Evolutionary conservation across 2,888 invertebrate species (phyloP).

Genomic region (Myopa testacea): DNA sequence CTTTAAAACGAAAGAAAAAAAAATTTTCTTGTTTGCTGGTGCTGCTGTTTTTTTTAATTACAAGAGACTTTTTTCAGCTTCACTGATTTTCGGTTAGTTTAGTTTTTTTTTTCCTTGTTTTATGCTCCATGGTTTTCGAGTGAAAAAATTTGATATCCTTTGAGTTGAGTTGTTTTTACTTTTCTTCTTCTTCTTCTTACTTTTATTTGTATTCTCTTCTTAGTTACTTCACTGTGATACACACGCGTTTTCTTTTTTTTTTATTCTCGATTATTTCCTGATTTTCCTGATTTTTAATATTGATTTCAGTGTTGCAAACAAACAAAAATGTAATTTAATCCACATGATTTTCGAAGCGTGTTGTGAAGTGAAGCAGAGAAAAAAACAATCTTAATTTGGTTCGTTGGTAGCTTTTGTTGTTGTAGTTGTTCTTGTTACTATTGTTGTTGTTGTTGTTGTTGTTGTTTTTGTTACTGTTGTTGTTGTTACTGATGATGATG

Average conservation of each 20-base stretch:
- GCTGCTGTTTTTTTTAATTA: neutral
- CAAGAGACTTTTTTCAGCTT: neutral
- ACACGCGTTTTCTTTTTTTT: neutral
- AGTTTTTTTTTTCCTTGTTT: too few relatives aligned
- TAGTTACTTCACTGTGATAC: neutral
- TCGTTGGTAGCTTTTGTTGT: neutral
- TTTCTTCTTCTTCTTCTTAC: neutral
- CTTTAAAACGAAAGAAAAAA: neutral
- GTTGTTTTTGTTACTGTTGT: too few relatives aligned
- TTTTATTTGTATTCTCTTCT: neutral
- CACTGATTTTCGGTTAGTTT: neutral
- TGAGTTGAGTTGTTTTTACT: neutral
- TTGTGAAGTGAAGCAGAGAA: neutral
- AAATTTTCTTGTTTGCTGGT: neutral
- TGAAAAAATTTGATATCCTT: neutral
- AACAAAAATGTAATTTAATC: neutral
- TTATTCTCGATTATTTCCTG: neutral
- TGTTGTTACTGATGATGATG: too few relatives aligned
- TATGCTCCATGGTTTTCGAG: neutral
- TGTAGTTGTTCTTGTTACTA: neutral
- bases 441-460: neutral
- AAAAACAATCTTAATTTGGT: neutral
- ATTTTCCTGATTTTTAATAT: too few relatives aligned
- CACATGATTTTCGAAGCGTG: slow-evolving; percentile 4
- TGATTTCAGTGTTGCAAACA: neutral